phyloP scores from a whole-genome alignment of 2,797 vertebrate genomes.

The Eleutherodactylus coqui region DNA sequence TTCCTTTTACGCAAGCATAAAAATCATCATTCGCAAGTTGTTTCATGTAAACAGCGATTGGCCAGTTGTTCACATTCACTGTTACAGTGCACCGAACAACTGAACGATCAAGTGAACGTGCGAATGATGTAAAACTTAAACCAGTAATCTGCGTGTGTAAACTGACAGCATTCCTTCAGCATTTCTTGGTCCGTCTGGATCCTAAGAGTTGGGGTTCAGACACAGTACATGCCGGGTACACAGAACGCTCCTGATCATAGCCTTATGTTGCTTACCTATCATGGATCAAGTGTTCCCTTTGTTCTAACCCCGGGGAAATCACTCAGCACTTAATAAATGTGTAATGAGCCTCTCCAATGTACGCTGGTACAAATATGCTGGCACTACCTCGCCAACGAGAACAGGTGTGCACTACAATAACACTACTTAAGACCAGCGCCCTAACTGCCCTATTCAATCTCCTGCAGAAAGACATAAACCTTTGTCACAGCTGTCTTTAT shows the following conservation, averaged over 20 bases:
- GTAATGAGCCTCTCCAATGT: constrained; percentile 35
- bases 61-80: too few species aligned
- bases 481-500: not conserved
- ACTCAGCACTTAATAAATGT: constrained; percentile 52
- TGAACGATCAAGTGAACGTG: too few species aligned
- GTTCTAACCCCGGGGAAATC: constrained; percentile 14
- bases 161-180: too few species aligned
- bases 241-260: not conserved
- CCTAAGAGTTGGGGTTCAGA: not conserved
- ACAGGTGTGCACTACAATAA: not conserved
- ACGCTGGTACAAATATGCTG: not conserved
- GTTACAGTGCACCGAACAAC: too few species aligned
- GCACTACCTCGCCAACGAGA: not conserved
- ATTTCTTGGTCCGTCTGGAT: too few species aligned
- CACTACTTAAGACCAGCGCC: not conserved
- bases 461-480: not conserved
- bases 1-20: too few species aligned
- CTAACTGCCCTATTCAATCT: not conserved
- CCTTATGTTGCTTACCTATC: constrained; percentile 8
- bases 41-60: too few species aligned
- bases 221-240: too few species aligned
- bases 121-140: too few species aligned
- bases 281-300: constrained; percentile 31
- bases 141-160: too few species aligned
- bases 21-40: too few species aligned